Evolutionary conservation across 2,113 vertebrate species (phyloP).

Genomic region (Ploceus nigricollis): DNA sequence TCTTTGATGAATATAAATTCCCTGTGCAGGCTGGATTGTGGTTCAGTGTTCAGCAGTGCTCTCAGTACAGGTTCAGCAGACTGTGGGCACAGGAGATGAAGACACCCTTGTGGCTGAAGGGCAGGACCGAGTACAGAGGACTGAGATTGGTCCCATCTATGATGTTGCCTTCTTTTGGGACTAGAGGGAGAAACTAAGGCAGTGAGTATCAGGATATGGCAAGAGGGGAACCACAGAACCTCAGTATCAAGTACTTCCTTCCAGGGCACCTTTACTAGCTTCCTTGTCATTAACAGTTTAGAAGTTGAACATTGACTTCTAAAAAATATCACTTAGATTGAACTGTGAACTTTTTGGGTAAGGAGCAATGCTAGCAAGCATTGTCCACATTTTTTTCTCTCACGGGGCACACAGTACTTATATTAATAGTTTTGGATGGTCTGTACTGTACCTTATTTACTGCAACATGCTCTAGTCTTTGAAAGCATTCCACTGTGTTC

Average conservation of each 20-base stretch:
- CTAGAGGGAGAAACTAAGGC: neutral
- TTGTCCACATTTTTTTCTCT: neutral
- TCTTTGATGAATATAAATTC: neutral
- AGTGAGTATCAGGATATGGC: neutral
- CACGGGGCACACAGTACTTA: neutral
- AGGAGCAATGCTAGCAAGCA: neutral
- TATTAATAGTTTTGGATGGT: neutral
- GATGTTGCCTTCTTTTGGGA: neutral
- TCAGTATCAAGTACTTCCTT: neutral
- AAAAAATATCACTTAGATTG: neutral
- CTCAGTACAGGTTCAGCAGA: neutral
- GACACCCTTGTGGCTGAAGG: neutral
- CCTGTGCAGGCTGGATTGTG: neutral
- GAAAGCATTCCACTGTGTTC: slow-evolving; percentile 2
- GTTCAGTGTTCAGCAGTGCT: neutral
- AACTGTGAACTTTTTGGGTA: neutral
- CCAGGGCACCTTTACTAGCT: neutral
- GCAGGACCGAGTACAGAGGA: neutral
- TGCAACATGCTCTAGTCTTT: neutral
- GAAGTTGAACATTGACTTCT: accelerated
- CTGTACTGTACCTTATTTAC: neutral
- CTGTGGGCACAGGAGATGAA: neutral
- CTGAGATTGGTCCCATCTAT: neutral
- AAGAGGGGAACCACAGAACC: neutral
- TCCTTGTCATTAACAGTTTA: neutral